These are phyloP conservation scores for Pyrrhia umbra DNA, from an alignment of 2,888 invertebrate species.

Conservation along the genomic window DNA sequence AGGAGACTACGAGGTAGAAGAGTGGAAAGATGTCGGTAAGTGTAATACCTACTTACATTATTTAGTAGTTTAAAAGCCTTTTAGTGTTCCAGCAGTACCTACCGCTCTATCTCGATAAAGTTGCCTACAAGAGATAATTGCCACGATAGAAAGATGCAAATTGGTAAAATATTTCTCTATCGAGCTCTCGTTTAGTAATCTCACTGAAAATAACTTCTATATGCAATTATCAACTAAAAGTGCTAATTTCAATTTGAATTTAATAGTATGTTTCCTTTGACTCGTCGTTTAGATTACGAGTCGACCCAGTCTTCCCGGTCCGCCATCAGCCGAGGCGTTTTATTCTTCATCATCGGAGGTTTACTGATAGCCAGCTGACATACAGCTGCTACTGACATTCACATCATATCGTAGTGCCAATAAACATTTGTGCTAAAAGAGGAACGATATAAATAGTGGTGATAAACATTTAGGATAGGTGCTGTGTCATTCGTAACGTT, in stretches of 20 bases:
- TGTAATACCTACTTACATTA: conserved; percentile 51
- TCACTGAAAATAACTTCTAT: conserved; percentile 31
- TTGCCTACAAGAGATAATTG: conserved; percentile 38
- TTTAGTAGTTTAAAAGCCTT: conserved; percentile 58
- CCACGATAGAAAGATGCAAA: conserved; percentile 31
- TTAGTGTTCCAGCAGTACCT: conserved; percentile 41
- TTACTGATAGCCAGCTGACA: conserved; percentile 81
- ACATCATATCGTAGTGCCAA: conserved; percentile 79
- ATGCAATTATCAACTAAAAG: conserved; percentile 20
- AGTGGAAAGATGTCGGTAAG: conserved; percentile 93
- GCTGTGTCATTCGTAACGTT: conserved; percentile 42
- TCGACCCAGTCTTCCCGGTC: conserved; percentile 84
- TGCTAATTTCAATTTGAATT: conserved; percentile 3
- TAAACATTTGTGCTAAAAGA: conserved; percentile 70
- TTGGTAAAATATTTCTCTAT: conserved; percentile 29
- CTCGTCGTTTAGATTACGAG: conserved; percentile 80
- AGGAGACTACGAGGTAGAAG: conserved; percentile 93
- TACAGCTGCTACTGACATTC: conserved; percentile 37
- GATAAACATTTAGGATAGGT: conserved; percentile 56
- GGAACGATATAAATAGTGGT: conserved; percentile 64
- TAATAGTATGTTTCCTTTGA: conserved; percentile 20
- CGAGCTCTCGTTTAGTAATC: conserved; percentile 26
- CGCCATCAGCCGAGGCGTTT: conserved; percentile 61
- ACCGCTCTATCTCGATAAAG: conserved; percentile 28
- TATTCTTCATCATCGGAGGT: conserved; percentile 69